Percentiles rank a stretch among this genome's conserved stretches.
These are phyloP conservation scores for Bos taurus DNA, from an alignment of 2,113 vertebrate species.

Conservation along the genomic window DNA sequence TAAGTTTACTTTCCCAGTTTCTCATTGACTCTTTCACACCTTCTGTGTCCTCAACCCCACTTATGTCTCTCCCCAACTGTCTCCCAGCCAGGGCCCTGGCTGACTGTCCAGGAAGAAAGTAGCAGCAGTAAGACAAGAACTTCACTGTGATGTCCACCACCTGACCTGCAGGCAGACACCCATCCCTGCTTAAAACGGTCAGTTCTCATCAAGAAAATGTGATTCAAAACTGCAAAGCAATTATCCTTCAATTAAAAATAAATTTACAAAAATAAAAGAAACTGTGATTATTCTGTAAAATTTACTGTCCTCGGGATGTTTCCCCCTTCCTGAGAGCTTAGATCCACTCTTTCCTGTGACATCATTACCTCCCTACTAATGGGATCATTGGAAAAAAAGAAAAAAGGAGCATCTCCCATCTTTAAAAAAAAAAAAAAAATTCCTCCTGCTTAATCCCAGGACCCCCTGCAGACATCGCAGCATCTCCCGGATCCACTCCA, in stretches of 20 bases:
- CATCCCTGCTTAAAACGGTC: neutral
- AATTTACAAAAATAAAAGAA: neutral
- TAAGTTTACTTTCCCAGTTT: neutral
- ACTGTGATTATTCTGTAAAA: neutral
- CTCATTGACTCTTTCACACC: neutral
- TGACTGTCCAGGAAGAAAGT: neutral
- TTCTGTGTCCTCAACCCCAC: neutral
- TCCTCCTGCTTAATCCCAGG: neutral
- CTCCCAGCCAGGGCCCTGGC: neutral
- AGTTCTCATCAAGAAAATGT: neutral
- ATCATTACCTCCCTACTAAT: neutral
- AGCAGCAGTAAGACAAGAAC: neutral
- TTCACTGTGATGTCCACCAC: fast-evolving
- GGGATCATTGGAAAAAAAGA: neutral
- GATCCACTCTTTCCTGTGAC: neutral
- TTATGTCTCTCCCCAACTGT: fast-evolving
- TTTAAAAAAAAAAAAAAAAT: neutral
- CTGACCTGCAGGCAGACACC: neutral
- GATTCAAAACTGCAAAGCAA: neutral
- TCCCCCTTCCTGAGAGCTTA: neutral
- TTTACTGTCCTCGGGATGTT: neutral
- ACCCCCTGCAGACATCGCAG: neutral
- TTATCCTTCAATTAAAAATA: neutral
- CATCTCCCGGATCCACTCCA: neutral
- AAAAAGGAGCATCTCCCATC: neutral